Evolutionary conservation across 2,888 invertebrate genomes (phyloP), one percentile per base, ranked within the genome.

Genomic region (Thysanoteuthis rhombus): DNA sequence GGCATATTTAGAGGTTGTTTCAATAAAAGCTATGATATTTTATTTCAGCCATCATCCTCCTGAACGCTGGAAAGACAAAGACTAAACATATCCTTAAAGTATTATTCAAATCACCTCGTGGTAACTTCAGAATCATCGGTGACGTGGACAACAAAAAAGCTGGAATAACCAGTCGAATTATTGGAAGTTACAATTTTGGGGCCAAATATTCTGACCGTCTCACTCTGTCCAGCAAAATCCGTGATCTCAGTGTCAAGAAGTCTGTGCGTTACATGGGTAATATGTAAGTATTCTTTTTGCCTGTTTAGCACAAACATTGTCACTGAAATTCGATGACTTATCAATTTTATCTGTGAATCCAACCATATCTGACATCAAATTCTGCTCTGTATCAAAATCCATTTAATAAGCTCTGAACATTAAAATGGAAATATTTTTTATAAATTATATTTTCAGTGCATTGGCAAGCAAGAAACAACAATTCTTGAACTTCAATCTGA

Each of bases 221-320:
- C 40, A 93, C 47, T 1, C 45, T 95, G 89, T 94, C 92, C n/a
- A 42, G 93, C 58, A 95, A 94, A 93, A 75, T 95, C 39, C 93
- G 94, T 25, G 94, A 95, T 94, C 93, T 93, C 90, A 94, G 94
- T 93, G 93, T 94, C 38, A n/a, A 93, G 28, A 38, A 94, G 1
- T 90, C 94, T 28, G 94, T 38, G 25, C 94, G 94, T 94, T 94
- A 94, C 90, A 93, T 93, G 45, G 89, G 93, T 28, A 94, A 93
- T 92, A 25, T 94, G 95, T 95, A 93, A 94, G 94, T 94, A 28
- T n/a, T 36, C 0, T n/a, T 75, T 16, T n/a, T 12, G 6, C 36
- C n/a, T 36, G 16, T 10, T n/a, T n/a, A n/a, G 1, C 12, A 75
- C 36, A n/a, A 75, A 36, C 12, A 75, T 16, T n/a, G n/a, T n/a